phyloP scores from a whole-genome alignment of 2,113 vertebrate species.

The Speoplatyrhinus poulsoni region DNA sequence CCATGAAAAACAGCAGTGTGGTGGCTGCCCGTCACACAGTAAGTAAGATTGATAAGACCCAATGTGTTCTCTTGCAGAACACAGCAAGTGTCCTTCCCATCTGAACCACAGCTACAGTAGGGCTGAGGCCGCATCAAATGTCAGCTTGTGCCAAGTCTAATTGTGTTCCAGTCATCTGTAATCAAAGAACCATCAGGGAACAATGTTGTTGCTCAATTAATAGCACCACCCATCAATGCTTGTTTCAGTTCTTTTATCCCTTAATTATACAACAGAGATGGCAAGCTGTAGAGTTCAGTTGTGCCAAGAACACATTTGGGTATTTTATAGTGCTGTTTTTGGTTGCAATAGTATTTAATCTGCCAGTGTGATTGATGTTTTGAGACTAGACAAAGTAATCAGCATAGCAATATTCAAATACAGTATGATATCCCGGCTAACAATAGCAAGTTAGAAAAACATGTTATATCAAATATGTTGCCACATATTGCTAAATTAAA shows the following conservation, averaged over 20 bases:
- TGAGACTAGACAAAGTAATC: background rate
- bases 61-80: conserved; percentile 23
- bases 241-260: conserved; percentile 41
- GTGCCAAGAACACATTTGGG: conserved; percentile 24
- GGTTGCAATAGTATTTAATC: conserved; percentile 19
- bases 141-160: conserved; percentile 28
- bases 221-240: conserved; percentile 51
- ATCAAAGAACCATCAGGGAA: conserved; percentile 42
- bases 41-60: conserved; percentile 48
- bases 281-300: conserved; percentile 55
- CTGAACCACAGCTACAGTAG: conserved; percentile 17
- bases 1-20: conserved; percentile 13
- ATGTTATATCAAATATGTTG: background rate
- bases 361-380: conserved; percentile 6
- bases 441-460: too few relatives aligned
- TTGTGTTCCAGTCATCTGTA: conserved; percentile 31
- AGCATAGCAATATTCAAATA: background rate
- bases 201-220: conserved; percentile 61
- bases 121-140: conserved; percentile 6
- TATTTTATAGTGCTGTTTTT: conserved; percentile 20
- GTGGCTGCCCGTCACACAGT: conserved; percentile 19
- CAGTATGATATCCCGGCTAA: background rate
- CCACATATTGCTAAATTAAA: background rate
- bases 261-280: conserved; percentile 48
- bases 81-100: conserved; percentile 49